Percentiles rank a stretch among this genome's conserved stretches.
These are phyloP conservation scores for Notothenia coriiceps DNA, from an alignment of 2,113 vertebrate genomes.

Conservation along the genomic window DNA sequence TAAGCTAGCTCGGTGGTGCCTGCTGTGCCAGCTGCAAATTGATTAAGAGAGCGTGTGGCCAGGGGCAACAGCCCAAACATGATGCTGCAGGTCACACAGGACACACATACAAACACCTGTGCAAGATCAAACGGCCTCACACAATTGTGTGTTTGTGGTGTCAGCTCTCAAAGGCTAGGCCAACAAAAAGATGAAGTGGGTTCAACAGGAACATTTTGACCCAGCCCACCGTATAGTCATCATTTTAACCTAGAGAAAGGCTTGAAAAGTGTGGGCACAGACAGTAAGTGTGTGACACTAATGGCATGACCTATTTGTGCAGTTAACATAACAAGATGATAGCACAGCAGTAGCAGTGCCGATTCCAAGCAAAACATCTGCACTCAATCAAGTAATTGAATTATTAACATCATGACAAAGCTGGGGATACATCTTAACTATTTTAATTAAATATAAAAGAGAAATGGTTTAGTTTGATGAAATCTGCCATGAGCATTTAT, in stretches of 20 bases:
- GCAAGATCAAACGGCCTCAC: slow-evolving; percentile 12
- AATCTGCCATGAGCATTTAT: neutral
- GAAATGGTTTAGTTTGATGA: neutral
- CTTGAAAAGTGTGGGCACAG: neutral
- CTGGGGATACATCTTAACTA: neutral
- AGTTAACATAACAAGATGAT: neutral
- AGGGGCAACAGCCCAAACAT: slow-evolving; percentile 35
- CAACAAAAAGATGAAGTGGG: slow-evolving; percentile 27
- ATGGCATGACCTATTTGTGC: neutral
- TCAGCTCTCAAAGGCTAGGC: slow-evolving; percentile 19
- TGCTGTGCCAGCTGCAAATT: slow-evolving; percentile 54
- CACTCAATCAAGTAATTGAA: neutral
- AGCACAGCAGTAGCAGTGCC: neutral
- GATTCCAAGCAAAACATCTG: neutral
- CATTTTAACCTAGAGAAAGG: neutral
- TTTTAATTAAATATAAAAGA: neutral
- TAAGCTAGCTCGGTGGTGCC: slow-evolving; percentile 29
- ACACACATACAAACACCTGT: slow-evolving; percentile 33
- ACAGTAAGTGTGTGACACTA: neutral
- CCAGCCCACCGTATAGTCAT: neutral
- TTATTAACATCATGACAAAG: neutral
- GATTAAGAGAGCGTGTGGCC: slow-evolving; percentile 50
- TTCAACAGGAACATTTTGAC: slow-evolving; percentile 27
- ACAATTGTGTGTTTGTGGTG: neutral
- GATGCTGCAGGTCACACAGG: slow-evolving; percentile 42